Base-by-base conservation (phyloP, 2,888 invertebrate species). In the Leucania comma region DNA sequence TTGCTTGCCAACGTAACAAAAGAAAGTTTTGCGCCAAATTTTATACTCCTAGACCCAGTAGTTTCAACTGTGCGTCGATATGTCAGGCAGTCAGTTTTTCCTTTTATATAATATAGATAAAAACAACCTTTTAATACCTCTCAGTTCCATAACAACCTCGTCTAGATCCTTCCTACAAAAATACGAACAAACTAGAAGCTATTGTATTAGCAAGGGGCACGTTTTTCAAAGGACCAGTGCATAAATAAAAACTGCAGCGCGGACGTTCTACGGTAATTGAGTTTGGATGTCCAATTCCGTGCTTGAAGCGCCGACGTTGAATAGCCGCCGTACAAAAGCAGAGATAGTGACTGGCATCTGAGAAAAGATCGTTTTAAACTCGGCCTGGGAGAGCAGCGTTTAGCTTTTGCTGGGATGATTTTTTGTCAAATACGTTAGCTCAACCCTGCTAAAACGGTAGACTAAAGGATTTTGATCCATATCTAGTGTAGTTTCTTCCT, bases 271-370 rank as follows among this genome's bases (percentile, higher is more conserved):
- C 75, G 81, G 88, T 89, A 89, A 90, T 90, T 89, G 88, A 81
- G 89, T 89, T 90, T 88, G 83, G 72, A 81, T 85, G 87, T 87
- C 88, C 89, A 88, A 89, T 89, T 83, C 85, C 74, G 85, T 74
- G 82, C 82, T 83, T 81, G 77, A 78, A 68, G 80, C 81, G 75
- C 51, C 74, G 78, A 75, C 80, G 82, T 72, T 87, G 86, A 84
- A 87, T 85, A 82, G 85, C 81, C 78, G 68, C 81, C 61, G 84
- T 83, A 84, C 81, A 86, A 81, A 82, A 82, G 84, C 84, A 78
- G 82, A 84, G 82, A 89, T 87, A 88, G 86, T 86, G 84, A 88
- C 82, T 87, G 86, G 85, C 87, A 71, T 86, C 84, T 88, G 80
- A 84, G 82, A 82, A 88, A 86, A 84, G 81, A 86, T 86, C 86